Percentiles rank a stretch among this genome's conserved stretches.
phyloP scores from a whole-genome alignment of 2,113 vertebrate species.

The Dendropsophus ebraccatus region DNA sequence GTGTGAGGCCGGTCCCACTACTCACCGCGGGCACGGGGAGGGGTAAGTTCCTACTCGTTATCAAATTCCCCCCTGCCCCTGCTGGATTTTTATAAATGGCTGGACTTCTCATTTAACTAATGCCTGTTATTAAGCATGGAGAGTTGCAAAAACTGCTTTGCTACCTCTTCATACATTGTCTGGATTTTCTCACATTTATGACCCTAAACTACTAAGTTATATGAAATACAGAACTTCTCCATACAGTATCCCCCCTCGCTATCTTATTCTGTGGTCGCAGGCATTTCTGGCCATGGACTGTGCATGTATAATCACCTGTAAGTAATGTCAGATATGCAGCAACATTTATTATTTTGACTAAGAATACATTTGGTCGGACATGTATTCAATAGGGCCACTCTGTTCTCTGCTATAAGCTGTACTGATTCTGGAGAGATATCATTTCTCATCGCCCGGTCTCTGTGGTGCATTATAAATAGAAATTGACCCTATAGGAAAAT shows the following conservation, averaged over 20 bases:
- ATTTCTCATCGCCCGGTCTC: neutral
- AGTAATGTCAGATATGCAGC: constrained; percentile 1
- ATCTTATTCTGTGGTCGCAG: neutral
- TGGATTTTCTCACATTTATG: neutral
- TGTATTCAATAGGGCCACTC: constrained; percentile 10
- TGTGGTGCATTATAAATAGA: constrained; percentile 15
- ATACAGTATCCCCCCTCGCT: too few relatives aligned
- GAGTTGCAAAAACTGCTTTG: neutral
- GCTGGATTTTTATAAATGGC: too few relatives aligned
- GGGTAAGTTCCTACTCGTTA: too few relatives aligned
- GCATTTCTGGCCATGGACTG: neutral
- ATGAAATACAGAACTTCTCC: neutral
- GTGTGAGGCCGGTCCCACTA: too few relatives aligned
- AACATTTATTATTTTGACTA: constrained; percentile 24
- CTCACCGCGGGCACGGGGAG: too few relatives aligned
- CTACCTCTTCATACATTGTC: neutral
- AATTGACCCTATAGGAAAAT: constrained; percentile 16
- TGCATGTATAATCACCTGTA: neutral
- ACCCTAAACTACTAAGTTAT: neutral
- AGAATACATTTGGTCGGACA: constrained; percentile 18
- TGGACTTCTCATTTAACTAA: too few relatives aligned
- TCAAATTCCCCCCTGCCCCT: too few relatives aligned
- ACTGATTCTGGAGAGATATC: constrained; percentile 3
- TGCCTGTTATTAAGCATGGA: neutral
- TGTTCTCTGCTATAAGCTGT: constrained; percentile 8